phyloP scores from a whole-genome alignment of 2,797 vertebrate species.

The Sternarchorhynchus goeldii region DNA sequence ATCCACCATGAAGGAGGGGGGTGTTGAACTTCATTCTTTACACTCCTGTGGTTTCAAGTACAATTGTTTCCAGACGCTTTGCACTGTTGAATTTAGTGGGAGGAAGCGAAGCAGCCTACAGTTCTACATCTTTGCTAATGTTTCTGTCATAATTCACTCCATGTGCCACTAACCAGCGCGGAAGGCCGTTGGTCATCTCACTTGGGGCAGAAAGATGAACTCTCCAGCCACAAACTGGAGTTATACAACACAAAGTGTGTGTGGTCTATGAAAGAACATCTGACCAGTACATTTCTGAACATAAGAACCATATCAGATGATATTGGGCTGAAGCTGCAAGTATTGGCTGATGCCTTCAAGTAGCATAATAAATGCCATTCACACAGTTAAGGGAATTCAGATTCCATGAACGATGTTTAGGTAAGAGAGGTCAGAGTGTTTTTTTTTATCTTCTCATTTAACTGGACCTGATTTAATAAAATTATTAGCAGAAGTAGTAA shows the following conservation, averaged over 20 bases:
- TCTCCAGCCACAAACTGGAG: neutral
- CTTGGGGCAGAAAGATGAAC: constrained; percentile 16
- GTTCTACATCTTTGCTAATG: constrained; percentile 62
- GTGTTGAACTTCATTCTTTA: constrained; percentile 47
- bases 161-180: constrained; percentile 1
- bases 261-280: constrained; percentile 16
- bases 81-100: constrained; percentile 44
- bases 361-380: neutral
- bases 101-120: constrained; percentile 50
- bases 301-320: neutral
- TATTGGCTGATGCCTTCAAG: neutral
- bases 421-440: neutral
- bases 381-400: neutral
- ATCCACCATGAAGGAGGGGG: constrained; percentile 25
- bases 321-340: constrained; percentile 6
- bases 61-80: constrained; percentile 55
- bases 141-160: constrained; percentile 62
- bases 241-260: constrained; percentile 32
- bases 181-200: constrained; percentile 8
- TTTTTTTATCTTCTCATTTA: neutral
- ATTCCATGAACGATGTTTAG: neutral
- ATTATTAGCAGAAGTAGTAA: neutral
- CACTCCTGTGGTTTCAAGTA: constrained; percentile 50
- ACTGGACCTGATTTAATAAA: neutral
- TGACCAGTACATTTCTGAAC: constrained; percentile 5